Evolutionary conservation across 2,888 invertebrate species (phyloP), one percentile per base, ranked within the genome.

Genomic region (Artemia sinica): DNA sequence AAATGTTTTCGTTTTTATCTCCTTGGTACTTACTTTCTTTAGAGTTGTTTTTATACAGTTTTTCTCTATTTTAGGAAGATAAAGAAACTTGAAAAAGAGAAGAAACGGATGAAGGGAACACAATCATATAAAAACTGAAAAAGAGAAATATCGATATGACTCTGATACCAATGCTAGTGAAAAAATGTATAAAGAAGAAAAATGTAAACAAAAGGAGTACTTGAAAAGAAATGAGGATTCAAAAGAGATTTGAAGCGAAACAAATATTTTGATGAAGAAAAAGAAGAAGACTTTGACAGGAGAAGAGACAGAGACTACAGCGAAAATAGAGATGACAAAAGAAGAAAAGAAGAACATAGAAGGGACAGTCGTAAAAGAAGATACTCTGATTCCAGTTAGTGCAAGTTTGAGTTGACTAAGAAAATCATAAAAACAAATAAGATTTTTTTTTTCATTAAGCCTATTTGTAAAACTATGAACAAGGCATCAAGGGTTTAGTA

Each of bases 31-130:
- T 28, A 28, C 28, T 28, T 28, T 28, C 2, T 28, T 28, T 28
- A 28, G 28, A 28, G 28, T 4, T 28, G 28, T 28, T 28, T 28
- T 28, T 28, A 4, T 28, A 28, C 28, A 28, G 28, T 28, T 28
- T 28, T 28, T 28, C 28, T 28, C 28, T 58, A 2, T 58, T 58
- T 58, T 18, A 58, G 58, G 58, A 58, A 58, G 58, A 58, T 58
- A 14, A 58, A 58, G 58, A 58, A 58, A 58, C 58, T 58, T n/a
- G 58, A 58, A 18, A 58, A 58, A 58, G 58, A 58, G 18, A 58
- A 58, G 18, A 58, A 58, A 18, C 58, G 58, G 58, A 9, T 58
- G 58, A 58, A 58, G 18, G 18, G 18, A 8, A 14, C 11, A 2
- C 8, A 58, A 18, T 58, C 58, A 9, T 14, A 58, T 58, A n/a